Evolutionary conservation across 2,888 invertebrate species (phyloP).

Genomic region (Ectropis crepuscularia): DNA sequence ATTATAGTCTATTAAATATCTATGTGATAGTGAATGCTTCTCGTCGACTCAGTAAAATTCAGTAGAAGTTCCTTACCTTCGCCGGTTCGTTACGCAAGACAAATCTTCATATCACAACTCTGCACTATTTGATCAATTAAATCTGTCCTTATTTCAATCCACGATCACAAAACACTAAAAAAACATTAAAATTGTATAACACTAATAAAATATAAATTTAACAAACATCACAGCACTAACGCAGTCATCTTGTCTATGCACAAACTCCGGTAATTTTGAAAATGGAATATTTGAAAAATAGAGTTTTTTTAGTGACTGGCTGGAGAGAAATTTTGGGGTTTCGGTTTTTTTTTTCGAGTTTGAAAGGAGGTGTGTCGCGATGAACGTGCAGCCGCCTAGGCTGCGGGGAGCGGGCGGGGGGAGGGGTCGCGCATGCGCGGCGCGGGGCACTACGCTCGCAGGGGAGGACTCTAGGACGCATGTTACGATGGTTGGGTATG

Average conservation of each 20-base stretch:
- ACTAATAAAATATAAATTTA: conserved; percentile 37
- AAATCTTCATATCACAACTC: conserved; percentile 30
- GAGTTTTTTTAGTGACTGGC: conserved; percentile 24
- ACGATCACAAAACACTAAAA: conserved; percentile 38
- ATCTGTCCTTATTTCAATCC: conserved; percentile 3
- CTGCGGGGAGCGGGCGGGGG: conserved; percentile 60
- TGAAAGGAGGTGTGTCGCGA: conserved; percentile 40
- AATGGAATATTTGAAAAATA: conserved; percentile 7
- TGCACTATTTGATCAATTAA: conserved; percentile 30
- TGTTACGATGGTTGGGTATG: neutral
- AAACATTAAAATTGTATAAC: conserved; percentile 35
- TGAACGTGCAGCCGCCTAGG: conserved; percentile 59
- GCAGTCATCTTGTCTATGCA: conserved; percentile 54
- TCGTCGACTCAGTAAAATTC: neutral
- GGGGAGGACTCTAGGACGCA: conserved; percentile 50
- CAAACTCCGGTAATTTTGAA: conserved; percentile 33
- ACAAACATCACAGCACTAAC: conserved; percentile 56
- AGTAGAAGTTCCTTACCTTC: conserved; percentile 28
- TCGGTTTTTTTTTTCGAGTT: conserved; percentile 34
- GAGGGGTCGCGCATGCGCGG: conserved; percentile 68
- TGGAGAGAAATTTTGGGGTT: conserved; percentile 38
- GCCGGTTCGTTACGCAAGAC: conserved; percentile 41
- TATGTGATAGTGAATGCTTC: neutral
- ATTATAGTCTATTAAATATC: neutral
- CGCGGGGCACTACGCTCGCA: conserved; percentile 65